Evolutionary conservation across 1,140 invertebrate species (phyloP), one percentile per base, ranked within the genome.

Genomic region (Pseudomyrmex pallidus): DNA sequence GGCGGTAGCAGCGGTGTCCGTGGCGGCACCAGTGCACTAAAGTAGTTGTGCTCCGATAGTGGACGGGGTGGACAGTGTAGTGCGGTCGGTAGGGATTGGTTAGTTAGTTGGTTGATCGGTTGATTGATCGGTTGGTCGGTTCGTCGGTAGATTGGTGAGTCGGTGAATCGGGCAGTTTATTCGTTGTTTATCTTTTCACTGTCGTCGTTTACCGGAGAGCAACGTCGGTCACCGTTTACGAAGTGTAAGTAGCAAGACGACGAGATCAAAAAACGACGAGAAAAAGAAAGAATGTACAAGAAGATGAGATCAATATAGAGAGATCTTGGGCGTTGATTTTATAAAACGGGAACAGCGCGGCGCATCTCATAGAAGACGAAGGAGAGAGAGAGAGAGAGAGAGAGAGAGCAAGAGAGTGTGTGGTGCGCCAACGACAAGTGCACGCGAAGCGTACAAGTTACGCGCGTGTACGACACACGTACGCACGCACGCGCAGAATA

Each of bases 51-150:
- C 82, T 83, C 67, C 86, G 66, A 82, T 72, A 78, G 87, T 88
- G 86, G 82, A 86, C 83, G 85, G 35, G 0, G 80, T 87, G 87
- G 82, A 87, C 76, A 80, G 84, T 89, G 86, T 68, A 76, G 87
- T 88, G 74, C 74, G 80, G 72, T 74, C 57, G 85, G 85, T 86
- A 74, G 86, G 74, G 73, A 70, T 35, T 35, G 4, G 74, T 85
- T 72, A 78, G 77, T 85, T 52, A 61, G 63, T 87, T 13, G 85
- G 78, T 73, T 64, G 85, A 80, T 86, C 80, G 86, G 78, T 78
- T 62, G 73, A 70, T 35, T 35, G 35, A 80, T 85, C 76, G 83
- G 77, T 85, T 46, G 66, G 68, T 87, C 15, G 85, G 78, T 73
- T 64, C 25, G 78, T 82, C 9, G 17, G 46, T 59, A 59, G 72